These are phyloP conservation scores for Neosilurus hyrtlii DNA, from an alignment of 2,797 vertebrate species.

Conservation along the genomic window DNA sequence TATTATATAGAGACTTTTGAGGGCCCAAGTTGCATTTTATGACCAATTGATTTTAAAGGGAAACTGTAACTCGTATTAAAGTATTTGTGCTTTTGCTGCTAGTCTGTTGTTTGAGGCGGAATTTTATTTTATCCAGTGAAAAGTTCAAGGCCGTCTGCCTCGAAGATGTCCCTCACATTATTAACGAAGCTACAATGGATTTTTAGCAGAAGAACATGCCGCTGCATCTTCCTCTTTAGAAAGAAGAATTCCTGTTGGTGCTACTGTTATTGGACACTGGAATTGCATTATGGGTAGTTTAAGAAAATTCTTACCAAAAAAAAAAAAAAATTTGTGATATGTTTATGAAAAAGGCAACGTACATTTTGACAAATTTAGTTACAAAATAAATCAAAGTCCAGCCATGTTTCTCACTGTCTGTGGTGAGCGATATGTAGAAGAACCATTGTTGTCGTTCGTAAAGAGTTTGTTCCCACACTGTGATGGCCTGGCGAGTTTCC, in stretches of 20 bases:
- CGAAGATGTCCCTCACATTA: background rate
- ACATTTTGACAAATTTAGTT: too few species aligned
- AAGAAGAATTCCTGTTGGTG: background rate
- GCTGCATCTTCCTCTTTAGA: background rate
- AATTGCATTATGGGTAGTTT: background rate
- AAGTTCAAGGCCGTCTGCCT: background rate
- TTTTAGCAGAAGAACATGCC: background rate
- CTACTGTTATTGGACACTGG: background rate
- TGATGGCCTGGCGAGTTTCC: too few species aligned
- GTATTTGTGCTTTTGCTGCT: background rate
- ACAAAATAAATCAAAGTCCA: too few species aligned
- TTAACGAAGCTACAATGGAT: background rate
- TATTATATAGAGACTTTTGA: background rate
- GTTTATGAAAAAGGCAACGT: background rate
- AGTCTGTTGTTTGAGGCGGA: too few species aligned
- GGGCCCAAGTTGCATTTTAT: background rate
- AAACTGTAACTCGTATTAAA: background rate
- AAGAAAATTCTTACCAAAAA: background rate
- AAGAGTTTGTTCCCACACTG: too few species aligned
- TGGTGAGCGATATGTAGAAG: too few species aligned
- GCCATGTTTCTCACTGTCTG: too few species aligned
- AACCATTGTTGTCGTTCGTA: too few species aligned
- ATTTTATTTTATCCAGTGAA: background rate
- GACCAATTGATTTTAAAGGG: background rate
- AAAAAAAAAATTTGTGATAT: background rate